Evolutionary conservation across 2,113 vertebrate genomes (phyloP), one percentile per base, ranked within the genome.

Genomic region (Scatophagus argus): DNA sequence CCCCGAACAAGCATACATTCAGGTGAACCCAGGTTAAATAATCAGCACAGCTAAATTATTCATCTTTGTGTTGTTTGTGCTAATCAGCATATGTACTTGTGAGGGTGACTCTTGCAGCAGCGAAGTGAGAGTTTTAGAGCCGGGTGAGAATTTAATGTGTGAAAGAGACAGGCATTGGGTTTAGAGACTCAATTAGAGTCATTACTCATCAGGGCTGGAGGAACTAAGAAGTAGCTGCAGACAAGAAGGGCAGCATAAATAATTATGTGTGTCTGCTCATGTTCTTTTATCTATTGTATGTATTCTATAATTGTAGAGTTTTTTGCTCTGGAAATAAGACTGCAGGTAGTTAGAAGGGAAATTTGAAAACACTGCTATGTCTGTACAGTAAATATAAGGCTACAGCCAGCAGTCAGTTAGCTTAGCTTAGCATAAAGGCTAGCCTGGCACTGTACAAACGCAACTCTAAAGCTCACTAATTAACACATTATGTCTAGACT

Each of bases 1-100:
- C 8, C 47, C 36, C 54, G 13, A 65, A 58, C 44, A 27, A 31
- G 47, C 64, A 70, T 74, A 43, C 67, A 76, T 88, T 68, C 52
- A 34, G 8, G n/a, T 36, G 34, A 47, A 68, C 38, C 46, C 70
- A 67, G 36, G 52, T 76, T 58, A 62, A 76, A 41, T 64, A 52
- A 19, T 55, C 74, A 58, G 5, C 34, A 64, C 21, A 8, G 44
- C 52, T 41, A 38, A 58, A 77, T 66, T n/a, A 52, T 73, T 83
- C 38, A 25, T 17, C 67, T 16, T 4, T 31, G 21, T 54, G 32
- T 66, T 60, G 65, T 81, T 63, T 27, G 64, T 21, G 2, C 34
- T 55, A 52, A 62, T 72, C 17, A 74, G 56, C 27, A n/a, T 49
- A 6, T 41, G 27, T 32, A 9, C 31, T 31, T 47, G 27, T 59